Percentiles rank a stretch among this genome's conserved stretches.
These are phyloP conservation scores for Acleris holmiana DNA, from an alignment of 2,888 invertebrate species.

Conservation along the genomic window DNA sequence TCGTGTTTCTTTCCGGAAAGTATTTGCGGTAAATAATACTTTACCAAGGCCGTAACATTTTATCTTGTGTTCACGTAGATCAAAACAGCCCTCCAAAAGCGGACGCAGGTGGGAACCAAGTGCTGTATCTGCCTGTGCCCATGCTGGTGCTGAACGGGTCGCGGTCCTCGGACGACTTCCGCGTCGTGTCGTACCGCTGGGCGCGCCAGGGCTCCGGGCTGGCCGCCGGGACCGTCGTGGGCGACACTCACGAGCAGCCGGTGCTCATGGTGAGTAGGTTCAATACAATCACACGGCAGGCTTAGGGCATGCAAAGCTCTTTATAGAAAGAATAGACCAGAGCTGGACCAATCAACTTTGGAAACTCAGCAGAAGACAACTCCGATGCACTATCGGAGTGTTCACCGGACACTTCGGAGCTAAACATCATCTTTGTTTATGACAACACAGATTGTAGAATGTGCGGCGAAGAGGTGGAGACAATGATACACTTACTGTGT, in stretches of 20 bases:
- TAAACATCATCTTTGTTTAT: too few relatives aligned
- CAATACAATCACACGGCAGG: not conserved
- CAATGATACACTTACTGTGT: too few relatives aligned
- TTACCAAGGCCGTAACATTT: slow-evolving; percentile 1
- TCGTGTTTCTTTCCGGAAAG: too few relatives aligned
- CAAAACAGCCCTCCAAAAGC: slow-evolving; percentile 93
- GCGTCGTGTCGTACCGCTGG: slow-evolving; percentile 94
- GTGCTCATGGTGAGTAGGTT: slow-evolving; percentile 81
- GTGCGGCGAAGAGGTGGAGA: too few relatives aligned
- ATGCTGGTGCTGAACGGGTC: slow-evolving; percentile 93
- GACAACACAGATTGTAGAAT: too few relatives aligned
- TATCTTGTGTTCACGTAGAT: slow-evolving; percentile 3
- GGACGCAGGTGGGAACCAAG: slow-evolving; percentile 93
- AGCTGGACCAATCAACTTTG: too few relatives aligned
- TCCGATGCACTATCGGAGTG: too few relatives aligned
- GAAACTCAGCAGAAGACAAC: too few relatives aligned
- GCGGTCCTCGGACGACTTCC: slow-evolving; percentile 93
- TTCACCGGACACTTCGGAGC: too few relatives aligned
- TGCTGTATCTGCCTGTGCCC: slow-evolving; percentile 89
- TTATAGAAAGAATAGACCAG: too few relatives aligned
- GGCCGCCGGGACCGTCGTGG: slow-evolving; percentile 93
- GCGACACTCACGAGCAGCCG: slow-evolving; percentile 89
- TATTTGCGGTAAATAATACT: too few relatives aligned
- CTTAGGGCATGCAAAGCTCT: too few relatives aligned
- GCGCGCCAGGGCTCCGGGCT: slow-evolving; percentile 89